Conservation (phyloP, 2,888 invertebrate species). For the Tetragonula carbonaria region DNA sequence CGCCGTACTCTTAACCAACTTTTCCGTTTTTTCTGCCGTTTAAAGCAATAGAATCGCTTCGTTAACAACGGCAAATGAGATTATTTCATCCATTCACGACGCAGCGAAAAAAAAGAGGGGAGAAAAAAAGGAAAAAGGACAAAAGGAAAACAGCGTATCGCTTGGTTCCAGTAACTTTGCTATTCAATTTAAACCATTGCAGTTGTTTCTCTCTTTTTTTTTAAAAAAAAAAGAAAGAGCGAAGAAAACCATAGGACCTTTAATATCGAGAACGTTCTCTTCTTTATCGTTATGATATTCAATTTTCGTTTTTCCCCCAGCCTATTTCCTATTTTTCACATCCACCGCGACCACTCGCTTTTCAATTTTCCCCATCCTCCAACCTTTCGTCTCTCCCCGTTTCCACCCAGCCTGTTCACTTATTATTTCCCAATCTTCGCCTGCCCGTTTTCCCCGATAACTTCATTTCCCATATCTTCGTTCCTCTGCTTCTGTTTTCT, state of each 20-base stretch:
- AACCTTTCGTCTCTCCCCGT: neutral
- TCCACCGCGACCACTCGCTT: neutral
- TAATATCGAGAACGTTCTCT: neutral
- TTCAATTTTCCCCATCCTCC: neutral
- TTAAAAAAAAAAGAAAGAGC: neutral
- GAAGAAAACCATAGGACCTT: neutral
- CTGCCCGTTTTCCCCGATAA: neutral
- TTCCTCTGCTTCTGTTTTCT: neutral
- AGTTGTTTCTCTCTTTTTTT: neutral
- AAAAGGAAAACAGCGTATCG: neutral
- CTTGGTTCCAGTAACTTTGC: neutral
- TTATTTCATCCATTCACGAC: constrained; percentile 23
- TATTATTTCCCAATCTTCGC: constrained; percentile 2
- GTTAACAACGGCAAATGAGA: constrained; percentile 31
- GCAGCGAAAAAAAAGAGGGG: neutral
- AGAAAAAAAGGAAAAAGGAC: neutral
- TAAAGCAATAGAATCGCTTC: constrained; percentile 18
- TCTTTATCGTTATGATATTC: neutral
- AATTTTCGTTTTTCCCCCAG: constrained; percentile 1
- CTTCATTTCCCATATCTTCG: neutral
- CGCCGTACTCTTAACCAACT: neutral
- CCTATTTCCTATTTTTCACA: neutral
- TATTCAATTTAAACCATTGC: neutral
- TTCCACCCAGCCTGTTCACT: neutral
- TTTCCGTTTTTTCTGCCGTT: constrained; percentile 9